Evolutionary conservation across 1,140 invertebrate species (phyloP), one percentile per base, ranked within the genome.

Genomic region (Formica exsecta): DNA sequence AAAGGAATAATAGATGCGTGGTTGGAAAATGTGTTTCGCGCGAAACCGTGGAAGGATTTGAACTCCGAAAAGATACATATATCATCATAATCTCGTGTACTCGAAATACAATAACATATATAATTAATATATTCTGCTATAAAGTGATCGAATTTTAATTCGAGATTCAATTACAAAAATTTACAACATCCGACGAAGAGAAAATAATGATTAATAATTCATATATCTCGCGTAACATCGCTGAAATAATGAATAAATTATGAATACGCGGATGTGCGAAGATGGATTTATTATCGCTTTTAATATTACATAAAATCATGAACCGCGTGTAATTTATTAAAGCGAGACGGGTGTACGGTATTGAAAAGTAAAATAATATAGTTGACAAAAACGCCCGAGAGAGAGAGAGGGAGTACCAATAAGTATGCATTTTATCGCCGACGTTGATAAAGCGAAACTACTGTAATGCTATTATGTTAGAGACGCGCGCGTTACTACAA

Each of bases 371-470:
- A 79, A 79, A 70, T 25, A 57, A 51, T 57, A n/a, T 57, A n/a
- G 41, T 38, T 32, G 36, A 70, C 76, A 54, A 70, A 38, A n/a
- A 29, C 38, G 75, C 3, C 2, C 9, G 7, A 36, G 65, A 66
- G 48, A 19, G 16, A 6, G 48, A 6, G 4, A 6, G 38, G 25
- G 22, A 51, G 64, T 80, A 80, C 54, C 64, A 80, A 80, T 61
- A 65, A 68, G 44, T 80, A 68, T 57, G 68, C 38, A 25, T 65
- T 80, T 80, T 80, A 80, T 70, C 57, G 64, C 6, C 76, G 76
- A 80, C 76, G n/a, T 80, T 80, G 76, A 80, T 70, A 68, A 80
- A 80, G 76, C 76, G 76, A 70, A 80, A 80, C 76, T 80, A 32
- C 48, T 57, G 76, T 80, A 80, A 80, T 80, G 76, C 25, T 70